Base-by-base conservation (phyloP, 2,113 vertebrate species). In the Osmerus eperlanus region DNA sequence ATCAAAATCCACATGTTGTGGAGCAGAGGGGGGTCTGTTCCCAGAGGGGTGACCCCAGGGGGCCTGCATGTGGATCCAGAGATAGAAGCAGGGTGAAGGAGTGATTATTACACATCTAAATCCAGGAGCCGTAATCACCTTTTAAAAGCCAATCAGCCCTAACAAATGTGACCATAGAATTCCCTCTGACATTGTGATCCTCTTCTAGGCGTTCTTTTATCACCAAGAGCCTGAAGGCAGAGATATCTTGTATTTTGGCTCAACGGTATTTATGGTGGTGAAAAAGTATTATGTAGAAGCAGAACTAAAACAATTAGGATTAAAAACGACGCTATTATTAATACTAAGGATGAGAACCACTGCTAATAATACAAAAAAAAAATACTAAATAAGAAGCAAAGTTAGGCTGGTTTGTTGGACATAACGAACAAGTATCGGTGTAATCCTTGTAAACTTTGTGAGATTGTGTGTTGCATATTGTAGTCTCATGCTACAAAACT, bases 1-100 rank as follows among this genome's bases (percentile, higher is more conserved):
- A 89, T 89, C 84, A 68, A 88, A 88, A 79, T 77, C 69, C 73
- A 69, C 79, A 79, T 78, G 81, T 79, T 82, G 79, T 78, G 74
- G 80, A 84, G 68, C 41, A 76, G 76, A 9, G 41, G 41, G 41
- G 41, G 41, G 41, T 47, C 9, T 47, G 41, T 47, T 47, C 9
- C 41, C 41, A 12, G 65, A 14, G 77, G 71, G 23, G 54, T 52
- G 76, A 78, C 73, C 70, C 2, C 73, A 67, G 76, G 81, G 87
- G 76, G 71, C 77, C 78, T 51, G n/a, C 72, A 7, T 75, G 67
- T 83, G 80, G 71, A 78, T 83, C 28, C 75, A 54, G 67, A 83
- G 75, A 86, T 80, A 79, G 56, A 75, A 63, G 36, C 67, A 62
- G 79, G 29, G 62, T 67, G 19, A 54, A 65, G 68, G 79, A 67